Conservation (phyloP, 2,113 vertebrate genomes). For the Antigone vipio region DNA sequence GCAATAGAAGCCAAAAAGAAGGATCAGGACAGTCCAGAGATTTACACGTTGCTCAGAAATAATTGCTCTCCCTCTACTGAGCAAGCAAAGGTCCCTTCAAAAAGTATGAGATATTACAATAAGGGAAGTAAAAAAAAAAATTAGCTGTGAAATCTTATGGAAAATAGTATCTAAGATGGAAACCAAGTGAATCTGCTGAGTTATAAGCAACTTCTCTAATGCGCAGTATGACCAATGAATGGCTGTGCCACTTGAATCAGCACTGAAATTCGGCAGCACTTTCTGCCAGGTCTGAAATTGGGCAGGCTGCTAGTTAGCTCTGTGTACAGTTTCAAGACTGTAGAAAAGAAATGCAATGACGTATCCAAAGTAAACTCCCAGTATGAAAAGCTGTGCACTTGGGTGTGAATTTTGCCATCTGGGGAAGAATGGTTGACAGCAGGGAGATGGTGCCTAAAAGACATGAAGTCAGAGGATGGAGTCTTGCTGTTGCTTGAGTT, state of each 20-base stretch:
- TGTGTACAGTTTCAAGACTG: background rate
- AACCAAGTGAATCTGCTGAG: background rate
- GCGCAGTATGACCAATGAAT: background rate
- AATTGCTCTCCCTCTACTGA: background rate
- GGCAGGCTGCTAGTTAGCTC: background rate
- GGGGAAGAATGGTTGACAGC: background rate
- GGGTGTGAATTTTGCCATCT: constrained; percentile 2
- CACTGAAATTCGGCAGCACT: background rate
- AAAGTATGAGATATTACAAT: background rate
- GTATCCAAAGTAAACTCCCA: background rate
- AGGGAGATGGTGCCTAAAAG: background rate
- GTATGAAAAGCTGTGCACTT: background rate
- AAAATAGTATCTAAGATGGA: background rate
- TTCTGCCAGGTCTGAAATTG: background rate
- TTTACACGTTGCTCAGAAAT: background rate
- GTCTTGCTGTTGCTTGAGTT: background rate
- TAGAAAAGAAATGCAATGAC: background rate
- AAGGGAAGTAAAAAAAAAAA: background rate
- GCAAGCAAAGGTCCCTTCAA: background rate
- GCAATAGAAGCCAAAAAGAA: background rate
- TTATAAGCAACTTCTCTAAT: background rate
- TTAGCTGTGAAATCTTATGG: background rate
- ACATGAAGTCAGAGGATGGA: background rate
- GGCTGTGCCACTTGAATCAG: background rate
- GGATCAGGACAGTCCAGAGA: background rate